These are phyloP conservation scores for Hypothenemus hampei DNA, from an alignment of 1,140 invertebrate genomes.

Conservation along the genomic window DNA sequence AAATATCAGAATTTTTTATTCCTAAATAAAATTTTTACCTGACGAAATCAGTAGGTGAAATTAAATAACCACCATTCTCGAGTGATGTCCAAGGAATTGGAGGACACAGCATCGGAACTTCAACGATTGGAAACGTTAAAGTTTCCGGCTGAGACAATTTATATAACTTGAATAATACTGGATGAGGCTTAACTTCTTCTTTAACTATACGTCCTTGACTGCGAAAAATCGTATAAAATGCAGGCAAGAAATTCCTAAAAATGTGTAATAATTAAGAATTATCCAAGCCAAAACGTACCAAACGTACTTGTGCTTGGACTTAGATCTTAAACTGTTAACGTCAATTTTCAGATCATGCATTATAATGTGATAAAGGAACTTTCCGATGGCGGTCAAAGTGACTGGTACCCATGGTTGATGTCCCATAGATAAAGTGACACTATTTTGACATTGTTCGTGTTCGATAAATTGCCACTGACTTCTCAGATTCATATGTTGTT, in stretches of 20 bases:
- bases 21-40: constrained; percentile 32
- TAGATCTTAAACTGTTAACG: constrained; percentile 58
- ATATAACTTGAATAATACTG: constrained; percentile 62
- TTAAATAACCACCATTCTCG: constrained; percentile 67
- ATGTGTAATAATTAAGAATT: no score
- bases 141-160: constrained; percentile 59
- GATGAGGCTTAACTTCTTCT: constrained; percentile 84
- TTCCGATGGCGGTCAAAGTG: constrained; percentile 58
- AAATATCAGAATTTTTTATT: background rate
- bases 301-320: constrained; percentile 51
- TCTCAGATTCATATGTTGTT: constrained; percentile 55
- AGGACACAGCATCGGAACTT: constrained; percentile 72
- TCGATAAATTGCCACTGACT: constrained; percentile 68
- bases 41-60: constrained; percentile 64
- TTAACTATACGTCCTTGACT: constrained; percentile 57
- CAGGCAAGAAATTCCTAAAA: constrained; percentile 57
- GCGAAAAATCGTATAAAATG: constrained; percentile 77
- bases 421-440: constrained; percentile 53
- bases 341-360: constrained; percentile 80
- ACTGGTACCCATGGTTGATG: constrained; percentile 60
- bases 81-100: constrained; percentile 74
- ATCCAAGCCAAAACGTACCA: no score
- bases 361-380: constrained; percentile 83
- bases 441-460: constrained; percentile 50
- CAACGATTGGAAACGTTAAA: constrained; percentile 63